A percentile compares a stretch with the other conserved stretches of the same genome.
These are phyloP conservation scores for Diphyllodes magnificus DNA, from an alignment of 2,113 vertebrate genomes.

Conservation along the genomic window DNA sequence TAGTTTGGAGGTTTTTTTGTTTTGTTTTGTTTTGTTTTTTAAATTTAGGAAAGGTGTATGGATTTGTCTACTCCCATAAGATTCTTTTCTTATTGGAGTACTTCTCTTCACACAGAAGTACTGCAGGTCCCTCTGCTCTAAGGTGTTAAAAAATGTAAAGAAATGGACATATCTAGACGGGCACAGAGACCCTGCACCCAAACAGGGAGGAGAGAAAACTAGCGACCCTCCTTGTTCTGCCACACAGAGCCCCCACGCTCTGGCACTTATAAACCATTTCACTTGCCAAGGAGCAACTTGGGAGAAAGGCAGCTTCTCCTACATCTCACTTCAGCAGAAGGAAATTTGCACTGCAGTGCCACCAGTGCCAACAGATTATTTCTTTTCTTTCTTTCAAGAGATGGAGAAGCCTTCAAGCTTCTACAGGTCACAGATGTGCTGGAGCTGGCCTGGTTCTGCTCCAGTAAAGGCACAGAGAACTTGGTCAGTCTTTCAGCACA, in stretches of 20 bases:
- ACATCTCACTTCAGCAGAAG: neutral
- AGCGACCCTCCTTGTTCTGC: neutral
- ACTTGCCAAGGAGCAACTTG: fast-evolving
- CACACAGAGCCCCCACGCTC: neutral
- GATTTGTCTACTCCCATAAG: neutral
- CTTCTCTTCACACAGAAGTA: neutral
- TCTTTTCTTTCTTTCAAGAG: neutral
- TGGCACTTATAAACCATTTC: neutral
- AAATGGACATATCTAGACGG: neutral
- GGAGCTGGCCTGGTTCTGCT: neutral
- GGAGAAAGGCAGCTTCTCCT: neutral
- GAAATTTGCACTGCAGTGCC: neutral
- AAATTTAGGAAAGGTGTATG: neutral
- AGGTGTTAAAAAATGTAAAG: neutral
- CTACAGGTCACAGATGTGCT: neutral
- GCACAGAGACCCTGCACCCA: neutral
- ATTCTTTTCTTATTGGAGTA: neutral
- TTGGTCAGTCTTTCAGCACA: neutral
- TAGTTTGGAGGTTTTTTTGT: neutral
- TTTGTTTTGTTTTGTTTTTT: neutral
- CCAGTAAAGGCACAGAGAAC: neutral
- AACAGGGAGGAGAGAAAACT: neutral
- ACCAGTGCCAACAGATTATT: neutral
- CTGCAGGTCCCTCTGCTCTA: neutral
- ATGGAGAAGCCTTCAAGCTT: fast-evolving